phyloP scores from a whole-genome alignment of 2,797 vertebrate species.

The Anguilla obscura region DNA sequence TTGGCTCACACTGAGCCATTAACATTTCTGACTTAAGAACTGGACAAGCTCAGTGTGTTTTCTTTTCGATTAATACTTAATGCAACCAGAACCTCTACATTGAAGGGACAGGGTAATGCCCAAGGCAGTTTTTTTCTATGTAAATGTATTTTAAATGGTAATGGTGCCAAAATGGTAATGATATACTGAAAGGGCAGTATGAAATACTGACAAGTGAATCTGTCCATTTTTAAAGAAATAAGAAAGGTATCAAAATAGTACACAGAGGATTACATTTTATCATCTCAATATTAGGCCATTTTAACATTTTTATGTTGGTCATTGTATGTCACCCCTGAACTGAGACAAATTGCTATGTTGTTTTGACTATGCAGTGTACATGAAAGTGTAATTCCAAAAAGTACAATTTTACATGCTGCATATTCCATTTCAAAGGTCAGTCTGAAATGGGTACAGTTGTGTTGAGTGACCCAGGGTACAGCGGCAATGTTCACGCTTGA shows the following conservation, averaged over 20 bases:
- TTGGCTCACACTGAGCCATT: neutral
- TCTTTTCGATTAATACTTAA: neutral
- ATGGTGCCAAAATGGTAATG: neutral
- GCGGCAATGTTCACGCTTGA: neutral
- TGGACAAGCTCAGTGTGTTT: too few relatives aligned
- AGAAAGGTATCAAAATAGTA: too few relatives aligned
- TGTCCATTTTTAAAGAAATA: too few relatives aligned
- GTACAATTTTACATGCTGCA: neutral
- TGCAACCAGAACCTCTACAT: neutral
- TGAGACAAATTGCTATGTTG: neutral
- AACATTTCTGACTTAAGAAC: neutral
- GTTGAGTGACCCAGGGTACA: neutral
- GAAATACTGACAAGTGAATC: neutral
- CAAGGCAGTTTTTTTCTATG: neutral
- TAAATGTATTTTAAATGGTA: neutral
- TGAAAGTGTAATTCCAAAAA: neutral
- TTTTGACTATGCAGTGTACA: neutral
- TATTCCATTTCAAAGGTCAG: neutral
- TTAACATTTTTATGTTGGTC: neutral
- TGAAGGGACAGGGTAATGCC: neutral
- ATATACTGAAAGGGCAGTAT: neutral
- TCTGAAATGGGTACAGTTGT: neutral
- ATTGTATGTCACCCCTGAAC: neutral
- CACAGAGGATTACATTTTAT: neutral
- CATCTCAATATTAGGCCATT: neutral